Evolutionary conservation across 2,113 vertebrate genomes (phyloP), one percentile per base, ranked within the genome.

Genomic region (Conger conger): DNA sequence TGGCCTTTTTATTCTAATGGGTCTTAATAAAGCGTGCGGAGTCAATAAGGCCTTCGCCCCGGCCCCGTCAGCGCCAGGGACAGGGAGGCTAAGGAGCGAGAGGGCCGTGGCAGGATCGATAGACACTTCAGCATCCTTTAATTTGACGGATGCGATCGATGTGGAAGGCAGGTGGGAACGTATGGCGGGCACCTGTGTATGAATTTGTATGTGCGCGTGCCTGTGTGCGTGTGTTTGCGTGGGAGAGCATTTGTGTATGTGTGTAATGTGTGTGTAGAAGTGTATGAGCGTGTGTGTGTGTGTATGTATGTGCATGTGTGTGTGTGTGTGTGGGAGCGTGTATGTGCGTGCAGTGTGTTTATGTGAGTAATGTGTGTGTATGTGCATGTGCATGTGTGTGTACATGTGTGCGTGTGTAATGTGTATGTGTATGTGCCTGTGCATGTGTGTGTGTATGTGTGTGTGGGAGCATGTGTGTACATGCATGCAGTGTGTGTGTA

Each of bases 111-210:
- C 86, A 84, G 83, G 88, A 94, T 95, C 94, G 89, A 95, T 95
- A 91, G 81, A 85, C 86, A 90, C 92, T 92, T 94, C 86, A 88
- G 91, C 90, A 92, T 84, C 88, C 90, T 89, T 91, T 94, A 94
- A 94, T 94, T 92, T 94, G 93, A 93, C 89, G 89, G 90, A 90
- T 83, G 86, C 86, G 89, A 92, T 94, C 88, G 84, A 94, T 94
- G 80, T 85, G 63, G 86, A 88, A 88, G 87, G 86, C 87, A 88
- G 88, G 88, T 85, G 78, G 80, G 87, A 87, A 86, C 85, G 76
- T 54, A 85, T 83, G 83, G 87, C 82, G 80, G 63, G 38, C 77
- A 78, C 84, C 63, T 30, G 68, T 9, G 68, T 73, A 7, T 73
- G 68, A n/a, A 27, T 30, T 4, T 73, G 68, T 33, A 27, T n/a